Percentiles rank a stretch among this genome's conserved stretches.
These are phyloP conservation scores for Erinaceus europaeus DNA, from an alignment of 2,113 vertebrate species.

Conservation along the genomic window DNA sequence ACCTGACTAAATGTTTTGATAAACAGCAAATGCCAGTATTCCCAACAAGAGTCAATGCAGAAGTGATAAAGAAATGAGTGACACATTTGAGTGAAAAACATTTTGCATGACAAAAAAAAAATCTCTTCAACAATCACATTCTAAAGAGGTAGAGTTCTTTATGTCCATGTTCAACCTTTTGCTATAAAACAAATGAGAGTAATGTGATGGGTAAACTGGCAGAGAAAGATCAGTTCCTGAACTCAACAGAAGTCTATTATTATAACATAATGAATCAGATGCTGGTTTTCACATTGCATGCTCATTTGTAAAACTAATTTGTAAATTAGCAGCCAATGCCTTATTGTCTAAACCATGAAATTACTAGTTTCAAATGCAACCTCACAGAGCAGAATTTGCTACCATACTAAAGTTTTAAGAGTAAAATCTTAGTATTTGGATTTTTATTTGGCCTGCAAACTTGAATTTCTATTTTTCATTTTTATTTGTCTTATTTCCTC, in stretches of 20 bases:
- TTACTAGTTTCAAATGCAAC: constrained; percentile 7
- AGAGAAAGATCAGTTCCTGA: neutral
- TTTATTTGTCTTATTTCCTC: constrained; percentile 52
- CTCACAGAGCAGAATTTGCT: neutral
- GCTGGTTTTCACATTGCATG: neutral
- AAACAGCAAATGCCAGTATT: neutral
- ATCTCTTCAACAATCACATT: neutral
- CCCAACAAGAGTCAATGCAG: neutral
- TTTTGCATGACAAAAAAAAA: neutral
- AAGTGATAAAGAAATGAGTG: neutral
- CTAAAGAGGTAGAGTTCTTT: neutral
- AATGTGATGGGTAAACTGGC: neutral
- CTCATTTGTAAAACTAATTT: constrained; percentile 1
- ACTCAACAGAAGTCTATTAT: neutral
- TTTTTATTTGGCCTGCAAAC: constrained; percentile 39
- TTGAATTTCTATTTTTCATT: constrained; percentile 50
- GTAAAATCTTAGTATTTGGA: too few relatives aligned
- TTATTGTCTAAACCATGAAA: neutral
- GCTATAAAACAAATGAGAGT: neutral
- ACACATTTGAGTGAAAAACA: neutral
- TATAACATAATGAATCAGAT: neutral
- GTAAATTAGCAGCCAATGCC: neutral
- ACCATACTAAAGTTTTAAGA: constrained; percentile 2
- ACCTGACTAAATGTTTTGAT: neutral
- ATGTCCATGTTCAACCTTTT: neutral